Base-by-base conservation (phyloP, 2,888 invertebrate species). In the Argyresthia albistria region DNA sequence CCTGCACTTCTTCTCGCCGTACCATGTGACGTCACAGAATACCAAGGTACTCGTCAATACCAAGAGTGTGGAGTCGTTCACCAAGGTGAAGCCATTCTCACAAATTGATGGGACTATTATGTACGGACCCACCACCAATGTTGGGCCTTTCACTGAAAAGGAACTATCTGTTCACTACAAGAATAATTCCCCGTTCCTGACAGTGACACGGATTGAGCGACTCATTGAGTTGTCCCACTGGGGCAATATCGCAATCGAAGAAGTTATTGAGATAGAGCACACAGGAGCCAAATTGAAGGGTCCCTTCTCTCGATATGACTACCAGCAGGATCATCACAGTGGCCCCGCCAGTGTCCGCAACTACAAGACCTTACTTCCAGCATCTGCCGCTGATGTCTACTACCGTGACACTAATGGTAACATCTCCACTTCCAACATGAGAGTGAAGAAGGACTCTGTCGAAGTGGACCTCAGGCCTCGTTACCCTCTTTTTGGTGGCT, bases 231-330 rank as follows among this genome's bases (percentile, higher is more conserved):
- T 99, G 1, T 99, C 99, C 0, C 99, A 99, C 75, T 99, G 99
- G 99, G 99, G 99, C 8, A 98, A 99, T 69, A 96, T 99, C 65
- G 99, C 99, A 16, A 90, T 99, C 0, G 98, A 99, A 73, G 99
- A 99, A 75, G 92, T 93, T 8, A 91, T 99, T 61, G 96, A 98
- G 73, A 89, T 99, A 59, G 88, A 93, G 15, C 99, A 99, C 70
- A 93, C 95, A 47, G 99, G 99, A 45, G 99, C 99, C 10, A 89
- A 91, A 58, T 81, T 99, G 43, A 97, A 98, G 71, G 97, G 97
- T 0, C 92, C 97, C 1, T 98, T 99, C 86, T 99, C 99, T 1
- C 91, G 99, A 43, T 97, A 98, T 78, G 99, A 99, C 75, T 99
- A 96, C 73, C 98, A 99, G 79, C 92, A 97, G 63, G 97, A 98